phyloP scores from a whole-genome alignment of 2,797 vertebrate species.

The Scolopax bukidnonensis region DNA sequence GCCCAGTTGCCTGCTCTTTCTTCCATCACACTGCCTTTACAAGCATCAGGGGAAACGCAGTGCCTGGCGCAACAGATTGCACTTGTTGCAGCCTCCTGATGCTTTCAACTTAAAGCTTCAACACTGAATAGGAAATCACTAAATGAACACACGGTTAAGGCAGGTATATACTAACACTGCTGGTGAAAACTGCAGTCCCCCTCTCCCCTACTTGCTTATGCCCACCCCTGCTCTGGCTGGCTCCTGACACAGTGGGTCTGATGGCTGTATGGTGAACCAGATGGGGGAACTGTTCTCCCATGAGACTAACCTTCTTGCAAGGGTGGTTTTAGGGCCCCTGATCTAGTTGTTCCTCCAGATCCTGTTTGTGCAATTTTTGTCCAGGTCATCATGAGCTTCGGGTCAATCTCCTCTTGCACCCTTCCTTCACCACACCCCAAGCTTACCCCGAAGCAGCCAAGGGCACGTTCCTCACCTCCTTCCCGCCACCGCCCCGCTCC shows the following conservation, averaged over 20 bases:
- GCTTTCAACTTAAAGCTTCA: not conserved
- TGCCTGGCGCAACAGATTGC: not conserved
- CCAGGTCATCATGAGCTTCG: not conserved
- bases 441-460: fast-evolving
- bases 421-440: not conserved
- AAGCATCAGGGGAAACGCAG: not conserved
- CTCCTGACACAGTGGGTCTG: fast-evolving
- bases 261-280: fast-evolving
- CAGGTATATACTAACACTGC: not conserved
- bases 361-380: fast-evolving
- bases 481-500: not conserved
- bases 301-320: too few relatives aligned
- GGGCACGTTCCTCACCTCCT: not conserved
- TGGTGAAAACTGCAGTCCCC: not conserved
- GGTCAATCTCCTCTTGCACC: not conserved
- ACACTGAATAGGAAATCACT: not conserved
- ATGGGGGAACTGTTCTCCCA: not conserved
- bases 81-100: not conserved
- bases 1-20: not conserved
- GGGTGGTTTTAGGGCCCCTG: too few relatives aligned
- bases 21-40: not conserved
- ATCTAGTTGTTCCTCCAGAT: fast-evolving
- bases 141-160: not conserved
- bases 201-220: not conserved
- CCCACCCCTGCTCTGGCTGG: fast-evolving